phyloP scores from a whole-genome alignment of 1,140 invertebrate species.

The Megalopta genalis region DNA sequence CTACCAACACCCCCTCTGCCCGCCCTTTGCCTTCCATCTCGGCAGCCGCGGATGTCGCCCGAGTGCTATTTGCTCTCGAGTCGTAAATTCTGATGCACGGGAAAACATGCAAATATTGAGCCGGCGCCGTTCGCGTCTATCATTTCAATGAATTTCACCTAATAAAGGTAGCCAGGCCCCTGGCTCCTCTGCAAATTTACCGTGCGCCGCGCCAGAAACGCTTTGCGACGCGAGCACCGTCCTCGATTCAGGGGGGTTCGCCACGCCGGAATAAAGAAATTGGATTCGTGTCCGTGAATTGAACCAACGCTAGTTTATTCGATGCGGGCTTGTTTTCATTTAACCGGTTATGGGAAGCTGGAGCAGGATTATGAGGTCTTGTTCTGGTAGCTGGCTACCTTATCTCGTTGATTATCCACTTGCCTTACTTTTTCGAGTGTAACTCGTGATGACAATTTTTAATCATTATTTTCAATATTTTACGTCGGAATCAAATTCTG shows the following conservation, averaged over 20 bases:
- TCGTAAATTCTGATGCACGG: conserved; percentile 39
- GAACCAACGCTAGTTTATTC: not conserved
- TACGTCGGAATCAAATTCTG: too few relatives aligned
- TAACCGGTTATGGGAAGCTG: not conserved
- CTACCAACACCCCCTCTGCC: too few relatives aligned
- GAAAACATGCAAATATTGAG: conserved; percentile 43
- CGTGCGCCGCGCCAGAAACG: not conserved
- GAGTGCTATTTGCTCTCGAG: conserved; percentile 30
- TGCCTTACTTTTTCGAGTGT: too few relatives aligned
- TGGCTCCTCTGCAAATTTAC: not conserved
- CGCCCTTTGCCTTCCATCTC: not conserved
- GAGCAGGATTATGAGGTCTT: too few relatives aligned
- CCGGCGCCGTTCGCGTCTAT: conserved; percentile 18
- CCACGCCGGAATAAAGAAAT: not conserved
- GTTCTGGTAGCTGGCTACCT: too few relatives aligned
- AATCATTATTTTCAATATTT: too few relatives aligned
- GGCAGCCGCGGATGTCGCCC: not conserved
- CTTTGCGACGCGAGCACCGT: too few relatives aligned
- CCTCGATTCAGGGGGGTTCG: not conserved
- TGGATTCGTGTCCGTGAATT: conserved; percentile 3
- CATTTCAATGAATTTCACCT: conserved; percentile 27
- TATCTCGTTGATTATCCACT: too few relatives aligned
- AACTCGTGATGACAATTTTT: too few relatives aligned
- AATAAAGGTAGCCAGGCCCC: not conserved
- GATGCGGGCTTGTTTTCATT: not conserved